Conservation (phyloP, 2,888 invertebrate species). For the Ophioninae sp. region DNA sequence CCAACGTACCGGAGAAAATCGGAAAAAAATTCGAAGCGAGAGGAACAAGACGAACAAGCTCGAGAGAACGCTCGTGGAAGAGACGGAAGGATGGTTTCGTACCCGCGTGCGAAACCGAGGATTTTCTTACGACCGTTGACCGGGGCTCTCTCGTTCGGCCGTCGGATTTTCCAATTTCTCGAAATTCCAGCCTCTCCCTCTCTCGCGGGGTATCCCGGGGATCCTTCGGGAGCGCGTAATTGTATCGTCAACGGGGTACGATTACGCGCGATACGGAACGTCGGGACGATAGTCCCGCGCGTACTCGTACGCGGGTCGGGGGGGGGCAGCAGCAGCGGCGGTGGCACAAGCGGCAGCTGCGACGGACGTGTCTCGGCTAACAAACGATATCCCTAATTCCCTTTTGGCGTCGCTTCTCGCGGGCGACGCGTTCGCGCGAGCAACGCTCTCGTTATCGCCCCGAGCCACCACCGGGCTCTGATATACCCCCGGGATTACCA, state of each 20-base stretch:
- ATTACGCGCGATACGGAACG: neutral
- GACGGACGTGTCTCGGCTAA: slow-evolving; percentile 78
- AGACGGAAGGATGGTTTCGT: no score
- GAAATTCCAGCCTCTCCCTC: slow-evolving; percentile 22
- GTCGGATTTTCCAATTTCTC: slow-evolving; percentile 59
- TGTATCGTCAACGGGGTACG: neutral
- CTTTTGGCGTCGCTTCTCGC: slow-evolving; percentile 73
- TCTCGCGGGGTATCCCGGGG: slow-evolving; percentile 2
- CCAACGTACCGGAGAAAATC: no score
- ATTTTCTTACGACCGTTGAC: no score
- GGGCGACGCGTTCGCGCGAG: slow-evolving; percentile 74
- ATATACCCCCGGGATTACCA: slow-evolving; percentile 77
- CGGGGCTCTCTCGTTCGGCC: neutral
- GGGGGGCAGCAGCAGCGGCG: no score
- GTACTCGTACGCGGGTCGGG: neutral
- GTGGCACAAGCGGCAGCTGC: slow-evolving; percentile 77
- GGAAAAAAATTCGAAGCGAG: no score
- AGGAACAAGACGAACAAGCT: no score
- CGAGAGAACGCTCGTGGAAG: no score
- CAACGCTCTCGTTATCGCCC: slow-evolving; percentile 77
- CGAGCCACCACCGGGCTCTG: slow-evolving; percentile 75
- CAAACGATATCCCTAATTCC: slow-evolving; percentile 80
- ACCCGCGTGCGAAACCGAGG: no score
- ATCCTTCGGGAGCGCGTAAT: slow-evolving; percentile 13
- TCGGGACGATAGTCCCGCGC: slow-evolving; percentile 21